Evolutionary conservation across 1,140 invertebrate genomes (phyloP).

Genomic region (Glossosoma conforme): DNA sequence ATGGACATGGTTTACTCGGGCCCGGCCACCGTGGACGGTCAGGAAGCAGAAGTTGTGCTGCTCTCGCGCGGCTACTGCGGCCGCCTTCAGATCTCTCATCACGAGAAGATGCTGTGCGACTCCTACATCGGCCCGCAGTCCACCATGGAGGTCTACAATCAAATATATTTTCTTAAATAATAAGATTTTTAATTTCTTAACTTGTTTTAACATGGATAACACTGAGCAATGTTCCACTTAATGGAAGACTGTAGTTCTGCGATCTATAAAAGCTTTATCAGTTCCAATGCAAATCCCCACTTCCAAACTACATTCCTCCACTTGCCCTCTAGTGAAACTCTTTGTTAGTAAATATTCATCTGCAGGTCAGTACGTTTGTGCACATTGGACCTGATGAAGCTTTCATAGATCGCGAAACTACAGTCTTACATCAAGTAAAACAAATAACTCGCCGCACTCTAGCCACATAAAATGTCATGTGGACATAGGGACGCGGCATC

Average conservation of each 20-base stretch:
- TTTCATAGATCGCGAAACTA: too few relatives aligned
- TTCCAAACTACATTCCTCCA: not conserved
- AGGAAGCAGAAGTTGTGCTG: constrained; percentile 1
- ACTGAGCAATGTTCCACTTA: not conserved
- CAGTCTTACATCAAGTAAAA: too few relatives aligned
- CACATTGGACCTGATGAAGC: too few relatives aligned
- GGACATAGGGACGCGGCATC: too few relatives aligned
- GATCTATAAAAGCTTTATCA: not conserved
- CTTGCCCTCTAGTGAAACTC: not conserved
- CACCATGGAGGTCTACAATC: constrained; percentile 11
- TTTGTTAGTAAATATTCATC: too few relatives aligned
- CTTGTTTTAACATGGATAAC: not conserved
- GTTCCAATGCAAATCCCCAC: not conserved
- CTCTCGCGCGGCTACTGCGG: not conserved
- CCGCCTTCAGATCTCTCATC: constrained; percentile 1
- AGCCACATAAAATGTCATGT: too few relatives aligned
- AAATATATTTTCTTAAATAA: not conserved
- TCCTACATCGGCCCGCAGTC: constrained; percentile 2
- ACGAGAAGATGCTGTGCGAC: constrained; percentile 2
- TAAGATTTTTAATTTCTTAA: not conserved
- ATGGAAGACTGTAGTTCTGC: not conserved
- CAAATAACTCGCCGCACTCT: too few relatives aligned
- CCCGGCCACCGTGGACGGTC: not conserved
- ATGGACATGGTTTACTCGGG: constrained; percentile 4
- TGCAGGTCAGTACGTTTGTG: too few relatives aligned